Conservation (phyloP, 1,140 invertebrate genomes). For the Heliconius hewitsoni region DNA sequence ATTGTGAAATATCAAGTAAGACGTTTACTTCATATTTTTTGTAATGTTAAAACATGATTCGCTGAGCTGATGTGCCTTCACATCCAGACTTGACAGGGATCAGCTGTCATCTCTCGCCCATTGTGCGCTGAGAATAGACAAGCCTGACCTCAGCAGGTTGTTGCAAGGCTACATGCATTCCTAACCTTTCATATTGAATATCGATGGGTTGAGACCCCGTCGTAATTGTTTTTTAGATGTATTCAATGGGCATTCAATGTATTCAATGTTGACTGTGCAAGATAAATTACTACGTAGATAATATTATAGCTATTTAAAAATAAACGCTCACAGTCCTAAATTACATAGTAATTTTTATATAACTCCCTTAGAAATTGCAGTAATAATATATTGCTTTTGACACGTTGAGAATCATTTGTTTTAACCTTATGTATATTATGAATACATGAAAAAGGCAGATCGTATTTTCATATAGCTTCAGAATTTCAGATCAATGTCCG, state of each 20-base stretch:
- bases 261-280: constrained; percentile 38
- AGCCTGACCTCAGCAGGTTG: constrained; percentile 55
- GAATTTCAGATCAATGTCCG: constrained; percentile 16
- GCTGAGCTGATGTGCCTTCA: constrained; percentile 20
- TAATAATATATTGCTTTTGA: background rate
- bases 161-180: constrained; percentile 54
- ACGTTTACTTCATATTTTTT: constrained; percentile 15
- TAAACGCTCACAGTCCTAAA: background rate
- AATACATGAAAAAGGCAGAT: background rate
- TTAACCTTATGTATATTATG: background rate
- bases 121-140: constrained; percentile 61
- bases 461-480: constrained; percentile 8
- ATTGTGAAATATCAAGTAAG: background rate
- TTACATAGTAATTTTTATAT: background rate
- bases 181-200: constrained; percentile 46
- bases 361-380: background rate
- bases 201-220: constrained; percentile 43
- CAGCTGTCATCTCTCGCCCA: constrained; percentile 66
- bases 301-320: constrained; percentile 3
- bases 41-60: constrained; percentile 2
- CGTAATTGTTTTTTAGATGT: constrained; percentile 43
- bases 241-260: constrained; percentile 44
- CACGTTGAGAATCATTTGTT: background rate
- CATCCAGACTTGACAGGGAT: constrained; percentile 42
- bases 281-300: constrained; percentile 28